These are phyloP conservation scores for Epirrhoe tristata DNA, from an alignment of 2,888 invertebrate genomes.

Conservation along the genomic window DNA sequence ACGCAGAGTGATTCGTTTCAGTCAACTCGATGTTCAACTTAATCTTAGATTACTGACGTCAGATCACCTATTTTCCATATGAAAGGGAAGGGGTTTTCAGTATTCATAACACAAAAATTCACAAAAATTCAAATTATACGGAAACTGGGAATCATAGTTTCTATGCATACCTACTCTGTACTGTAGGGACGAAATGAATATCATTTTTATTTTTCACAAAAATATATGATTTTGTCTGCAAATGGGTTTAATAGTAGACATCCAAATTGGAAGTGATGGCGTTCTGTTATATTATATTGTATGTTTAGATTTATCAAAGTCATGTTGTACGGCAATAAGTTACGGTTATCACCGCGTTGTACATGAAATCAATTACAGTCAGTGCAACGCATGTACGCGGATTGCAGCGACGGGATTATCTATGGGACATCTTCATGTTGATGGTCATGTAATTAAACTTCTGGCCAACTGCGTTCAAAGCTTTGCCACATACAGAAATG, in stretches of 20 bases:
- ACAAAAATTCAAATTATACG: constrained; percentile 28
- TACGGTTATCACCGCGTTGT: constrained; percentile 36
- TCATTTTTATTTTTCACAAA: constrained; percentile 6
- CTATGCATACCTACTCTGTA: constrained; percentile 6
- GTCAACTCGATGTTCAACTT: constrained; percentile 35
- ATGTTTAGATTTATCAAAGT: constrained; percentile 6
- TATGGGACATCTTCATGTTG: constrained; percentile 35
- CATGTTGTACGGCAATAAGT: constrained; percentile 37
- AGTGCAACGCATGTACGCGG: constrained; percentile 32
- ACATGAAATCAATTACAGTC: constrained; percentile 42
- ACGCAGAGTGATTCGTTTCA: constrained; percentile 38
- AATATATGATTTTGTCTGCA: not conserved
- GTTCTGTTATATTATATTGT: not conserved
- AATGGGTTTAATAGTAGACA: not conserved
- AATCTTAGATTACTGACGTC: constrained; percentile 37
- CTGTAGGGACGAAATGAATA: constrained; percentile 1
- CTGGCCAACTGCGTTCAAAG: constrained; percentile 23
- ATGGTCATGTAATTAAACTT: constrained; percentile 34
- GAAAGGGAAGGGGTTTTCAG: constrained; percentile 24
- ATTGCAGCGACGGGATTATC: constrained; percentile 40
- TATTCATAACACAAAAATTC: constrained; percentile 28
- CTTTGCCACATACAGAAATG: constrained; percentile 6
- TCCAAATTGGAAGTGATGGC: constrained; percentile 2
- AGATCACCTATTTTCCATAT: constrained; percentile 23
- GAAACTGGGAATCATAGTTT: constrained; percentile 28